Evolutionary conservation across 2,888 invertebrate species (phyloP).

Genomic region (Acronicta aceris): DNA sequence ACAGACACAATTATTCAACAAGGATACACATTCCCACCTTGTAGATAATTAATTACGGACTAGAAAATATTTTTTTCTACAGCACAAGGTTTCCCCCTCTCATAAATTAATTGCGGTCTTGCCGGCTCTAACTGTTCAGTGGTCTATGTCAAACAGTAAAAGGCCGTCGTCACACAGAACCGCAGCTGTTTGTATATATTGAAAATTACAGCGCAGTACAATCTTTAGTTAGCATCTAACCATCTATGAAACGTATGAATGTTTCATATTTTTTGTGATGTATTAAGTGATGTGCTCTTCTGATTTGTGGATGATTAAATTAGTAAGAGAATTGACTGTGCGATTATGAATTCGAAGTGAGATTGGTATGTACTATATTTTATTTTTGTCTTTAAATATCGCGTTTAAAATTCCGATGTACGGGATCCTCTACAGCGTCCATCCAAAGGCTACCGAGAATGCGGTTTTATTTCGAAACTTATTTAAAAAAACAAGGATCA

Average conservation of each 20-base stretch:
- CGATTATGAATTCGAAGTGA: conserved; percentile 29
- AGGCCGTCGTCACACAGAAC: conserved; percentile 44
- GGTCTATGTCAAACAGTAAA: conserved; percentile 58
- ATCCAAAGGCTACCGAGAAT: no score
- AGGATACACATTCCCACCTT: conserved; percentile 49
- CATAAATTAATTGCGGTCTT: conserved; percentile 16
- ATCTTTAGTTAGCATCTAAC: conserved; percentile 34
- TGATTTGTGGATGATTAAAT: conserved; percentile 71
- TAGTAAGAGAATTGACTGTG: conserved; percentile 60
- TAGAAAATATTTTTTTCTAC: conserved; percentile 46
- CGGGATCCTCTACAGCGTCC: no score
- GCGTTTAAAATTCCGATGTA: no score
- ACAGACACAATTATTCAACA: conserved; percentile 28
- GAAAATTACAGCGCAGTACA: conserved; percentile 22
- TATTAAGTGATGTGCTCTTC: conserved; percentile 61
- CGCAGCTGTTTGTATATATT: conserved; percentile 38
- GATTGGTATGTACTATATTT: conserved; percentile 47
- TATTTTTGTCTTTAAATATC: neutral
- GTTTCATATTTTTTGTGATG: conserved; percentile 33
- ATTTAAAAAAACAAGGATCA: no score
- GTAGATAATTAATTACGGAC: conserved; percentile 37
- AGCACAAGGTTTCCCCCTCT: conserved; percentile 52
- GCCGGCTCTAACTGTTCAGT: conserved; percentile 59
- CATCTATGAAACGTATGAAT: conserved; percentile 35
- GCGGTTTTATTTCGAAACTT: no score